Base-by-base conservation (phyloP, 2,888 invertebrate species). In the Drosophila emarginata region DNA sequence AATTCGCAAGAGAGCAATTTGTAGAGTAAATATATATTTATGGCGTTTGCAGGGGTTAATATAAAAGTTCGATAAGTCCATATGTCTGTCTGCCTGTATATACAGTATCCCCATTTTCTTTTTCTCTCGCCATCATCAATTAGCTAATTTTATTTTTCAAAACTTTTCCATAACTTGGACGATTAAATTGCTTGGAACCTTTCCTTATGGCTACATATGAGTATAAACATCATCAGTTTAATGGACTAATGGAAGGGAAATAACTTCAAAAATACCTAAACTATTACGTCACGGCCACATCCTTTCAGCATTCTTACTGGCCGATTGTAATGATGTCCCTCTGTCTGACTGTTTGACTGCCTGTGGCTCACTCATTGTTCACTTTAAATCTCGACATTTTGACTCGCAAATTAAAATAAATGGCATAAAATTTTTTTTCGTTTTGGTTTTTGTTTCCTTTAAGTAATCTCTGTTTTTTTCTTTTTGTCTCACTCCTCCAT, bases 361-460 rank as follows among this genome's bases (percentile, higher is more conserved):
- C 11, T 56, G 63, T 64, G 61, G 62, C 71, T 23, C 58, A 66
- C 72, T 77, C 79, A 72, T 76, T 74, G 73, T 67, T 74, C 76
- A 72, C 69, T 72, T 70, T 74, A 80, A 72, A 67, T 70, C 82
- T 61, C 63, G 72, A 64, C 82, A 78, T 67, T 78, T 74, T 77
- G 72, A 72, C 77, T 77, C 64, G 72, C 74, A 83, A 83, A 83
- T 83, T 82, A 83, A 82, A 86, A 83, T 76, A 77, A 83, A 83
- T 80, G 70, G 69, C 70, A 76, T 72, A 72, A 70, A 64, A 77
- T 79, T 76, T 77, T 77, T 81, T 58, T 40, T 60, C 45, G 36
- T 15, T 59, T 64, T 53, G 54, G 64, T 68, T 79, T 61, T 39
- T 7, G 37, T 45, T 45, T 11, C 45, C 14, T 9, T 45, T 6